phyloP scores from a whole-genome alignment of 2,888 invertebrate species.

The Choreutis nemorana region DNA sequence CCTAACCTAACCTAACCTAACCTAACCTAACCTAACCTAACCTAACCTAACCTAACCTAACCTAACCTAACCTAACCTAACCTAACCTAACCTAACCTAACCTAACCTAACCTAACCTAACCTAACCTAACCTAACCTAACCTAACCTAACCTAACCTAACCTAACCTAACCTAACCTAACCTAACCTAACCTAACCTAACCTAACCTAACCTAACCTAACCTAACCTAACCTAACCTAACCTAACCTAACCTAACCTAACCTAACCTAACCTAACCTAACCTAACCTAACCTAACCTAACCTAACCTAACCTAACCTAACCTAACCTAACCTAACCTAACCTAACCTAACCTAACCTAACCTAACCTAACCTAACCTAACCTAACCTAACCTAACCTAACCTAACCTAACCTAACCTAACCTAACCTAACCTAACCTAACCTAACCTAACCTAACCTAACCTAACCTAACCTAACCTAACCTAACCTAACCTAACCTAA shows the following conservation, averaged over 20 bases:
- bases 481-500: slow-evolving; percentile 7
- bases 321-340: slow-evolving; percentile 6
- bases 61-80: slow-evolving; percentile 3
- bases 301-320: slow-evolving; percentile 5
- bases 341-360: slow-evolving; percentile 6
- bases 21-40: slow-evolving; percentile 3
- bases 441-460: slow-evolving; percentile 6
- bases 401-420: slow-evolving; percentile 5
- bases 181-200: slow-evolving; percentile 3
- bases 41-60: slow-evolving; percentile 3
- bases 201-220: slow-evolving; percentile 3
- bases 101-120: slow-evolving; percentile 3
- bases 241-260: slow-evolving; percentile 3
- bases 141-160: slow-evolving; percentile 3
- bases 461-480: slow-evolving; percentile 6
- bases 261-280: slow-evolving; percentile 3
- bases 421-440: slow-evolving; percentile 5
- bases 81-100: slow-evolving; percentile 3
- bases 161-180: slow-evolving; percentile 3
- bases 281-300: slow-evolving; percentile 5
- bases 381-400: slow-evolving; percentile 6
- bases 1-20: slow-evolving; percentile 3
- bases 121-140: slow-evolving; percentile 3
- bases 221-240: slow-evolving; percentile 3
- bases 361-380: slow-evolving; percentile 6